Base-by-base conservation (phyloP, 2,888 invertebrate genomes). In the Chromoteleia sp. region DNA sequence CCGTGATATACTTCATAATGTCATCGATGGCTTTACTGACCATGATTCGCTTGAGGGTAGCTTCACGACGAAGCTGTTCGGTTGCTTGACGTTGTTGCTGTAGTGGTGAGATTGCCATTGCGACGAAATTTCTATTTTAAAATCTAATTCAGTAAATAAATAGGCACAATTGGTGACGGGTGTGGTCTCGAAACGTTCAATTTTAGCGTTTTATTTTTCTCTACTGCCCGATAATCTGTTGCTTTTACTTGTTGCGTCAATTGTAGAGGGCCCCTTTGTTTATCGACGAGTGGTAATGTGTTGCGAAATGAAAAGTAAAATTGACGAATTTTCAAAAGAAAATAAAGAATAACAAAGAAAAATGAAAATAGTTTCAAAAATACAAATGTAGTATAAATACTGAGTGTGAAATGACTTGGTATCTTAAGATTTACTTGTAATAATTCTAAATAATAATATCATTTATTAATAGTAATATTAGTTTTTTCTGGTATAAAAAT, bases 1-100 rank as follows among this genome's bases (percentile, higher is more conserved):
- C 98, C 45, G 95, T 94, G 84, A 98, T 96, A 90, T 95, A 98
- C 90, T 97, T 97, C 90, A 98, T 96, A 86, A 98, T 97, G 87
- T 98, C 97, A 84, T 96, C 95, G 74, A 98, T 96, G n/a, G 98
- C 98, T 87, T 96, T 96, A 30, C 98, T 98, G 17, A 95, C 94
- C 45, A 96, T 95, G 88, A 98, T 95, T 73, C 98, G 94, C 89
- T 96, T 96, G 74, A 98, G 94, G 45, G 96, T 95, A 61, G 97
- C 98, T 92, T 98, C 98, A 63, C 98, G 94, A 83, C 98, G 94
- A 84, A 98, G 94, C 93, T 98, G 98, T 91, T 98, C 98, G 76
- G 98, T 98, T 85, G 98, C 95, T 92, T 96, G 95, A 88, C 97
- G 95, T 93, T 98, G 98, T 93, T 98, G 98, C 92, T 98, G 98